Base-by-base conservation (phyloP, 2,797 vertebrate species). In the Sus cebifrons region DNA sequence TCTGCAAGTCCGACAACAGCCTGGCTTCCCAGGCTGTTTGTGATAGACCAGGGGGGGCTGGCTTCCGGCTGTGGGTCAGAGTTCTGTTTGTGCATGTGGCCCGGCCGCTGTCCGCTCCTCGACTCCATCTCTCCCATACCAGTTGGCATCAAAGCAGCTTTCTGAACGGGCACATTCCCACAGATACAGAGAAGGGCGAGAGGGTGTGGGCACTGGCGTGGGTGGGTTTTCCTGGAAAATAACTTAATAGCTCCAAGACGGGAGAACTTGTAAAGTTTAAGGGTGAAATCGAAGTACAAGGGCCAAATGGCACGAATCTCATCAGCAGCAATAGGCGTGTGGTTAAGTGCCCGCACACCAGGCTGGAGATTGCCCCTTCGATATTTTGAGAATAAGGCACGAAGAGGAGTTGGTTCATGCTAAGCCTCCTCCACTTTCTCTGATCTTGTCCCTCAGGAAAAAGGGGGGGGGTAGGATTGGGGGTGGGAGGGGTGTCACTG, bases 331-430 rank as follows among this genome's bases (percentile, higher is more conserved):
- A 92, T 11, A 13, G 52, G 44, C 29, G 20, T 70, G 82, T n/a
- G 56, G 89, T 40, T 73, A 94, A 89, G 49, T 56, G 77, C 36
- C 56, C 81, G 65, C 86, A 89, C 27, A 32, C 20, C 12, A 0
- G 16, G 88, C 32, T 84, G 36, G 0, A 94, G 85, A 94, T 86
- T 65, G 71, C 64, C 75, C 56, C 84, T 84, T 60, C 58, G 82
- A 36, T 96, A 86, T 89, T 95, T 82, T 87, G 83, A 95, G 96
- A 94, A 52, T 84, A 85, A 16, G 89, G 49, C 73, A 52, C 2
- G 62, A 96, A 97, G 95, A 91, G 58, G 23, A 29, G 73, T 96
- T 95, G 81, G 83, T 97, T 98, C 93, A 91, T n/a, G 9, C 2
- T 1, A 3, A 96, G 73, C 83, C 91, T 81, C 71, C n/a, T 56